A percentile compares a stretch with the other conserved stretches of the same genome.
Evolutionary conservation across 2,888 invertebrate genomes (phyloP).

Genomic region (Helicoverpa assulta): DNA sequence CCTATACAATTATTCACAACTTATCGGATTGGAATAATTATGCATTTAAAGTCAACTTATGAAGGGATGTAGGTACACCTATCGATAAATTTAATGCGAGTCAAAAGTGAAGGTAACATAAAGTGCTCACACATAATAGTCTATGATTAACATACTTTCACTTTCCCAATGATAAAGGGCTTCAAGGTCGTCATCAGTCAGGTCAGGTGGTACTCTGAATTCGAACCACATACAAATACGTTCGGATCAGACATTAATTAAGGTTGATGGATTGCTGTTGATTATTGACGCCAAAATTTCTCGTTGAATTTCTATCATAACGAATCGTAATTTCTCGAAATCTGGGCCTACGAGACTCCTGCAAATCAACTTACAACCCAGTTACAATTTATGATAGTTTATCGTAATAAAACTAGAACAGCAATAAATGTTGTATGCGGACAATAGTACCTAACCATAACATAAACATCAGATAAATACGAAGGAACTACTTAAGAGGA

Average conservation of each 20-base stretch:
- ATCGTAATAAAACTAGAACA: constrained; percentile 43
- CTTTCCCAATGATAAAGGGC: constrained; percentile 83
- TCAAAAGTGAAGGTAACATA: constrained; percentile 74
- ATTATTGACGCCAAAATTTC: constrained; percentile 32
- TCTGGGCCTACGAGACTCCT: constrained; percentile 17
- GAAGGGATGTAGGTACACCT: constrained; percentile 12
- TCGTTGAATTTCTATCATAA: constrained; percentile 13
- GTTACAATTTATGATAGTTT: constrained; percentile 33
- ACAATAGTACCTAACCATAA: not conserved
- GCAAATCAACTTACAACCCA: constrained; percentile 26
- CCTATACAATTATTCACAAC: constrained; percentile 62
- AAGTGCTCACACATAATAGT: constrained; percentile 54
- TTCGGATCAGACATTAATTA: constrained; percentile 48
- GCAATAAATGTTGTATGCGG: constrained; percentile 29
- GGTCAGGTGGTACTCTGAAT: constrained; percentile 69
- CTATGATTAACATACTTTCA: constrained; percentile 79
- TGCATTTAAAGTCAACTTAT: constrained; percentile 61
- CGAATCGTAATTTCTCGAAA: constrained; percentile 26
- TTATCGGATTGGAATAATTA: constrained; percentile 62
- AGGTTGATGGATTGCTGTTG: constrained; percentile 48
- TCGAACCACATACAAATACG: constrained; percentile 31
- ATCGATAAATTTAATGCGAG: constrained; percentile 51
- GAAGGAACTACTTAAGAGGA: constrained; percentile 3
- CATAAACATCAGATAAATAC: constrained; percentile 16
- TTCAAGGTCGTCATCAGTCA: constrained; percentile 75